These are phyloP conservation scores for Syrphus vitripennis DNA, from an alignment of 2,888 invertebrate genomes.

Conservation along the genomic window DNA sequence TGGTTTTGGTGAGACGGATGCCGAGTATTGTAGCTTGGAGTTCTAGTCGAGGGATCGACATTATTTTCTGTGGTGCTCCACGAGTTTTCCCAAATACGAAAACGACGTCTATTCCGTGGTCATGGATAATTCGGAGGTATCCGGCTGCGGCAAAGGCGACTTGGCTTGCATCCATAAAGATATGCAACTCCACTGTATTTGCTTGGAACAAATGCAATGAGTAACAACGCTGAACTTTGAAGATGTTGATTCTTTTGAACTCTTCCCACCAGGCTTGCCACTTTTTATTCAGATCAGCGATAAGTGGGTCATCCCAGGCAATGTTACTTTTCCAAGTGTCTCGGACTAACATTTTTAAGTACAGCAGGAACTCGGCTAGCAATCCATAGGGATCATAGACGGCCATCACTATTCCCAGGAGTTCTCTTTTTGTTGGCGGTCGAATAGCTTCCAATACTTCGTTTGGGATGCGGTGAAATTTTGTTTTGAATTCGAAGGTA, in stretches of 20 bases:
- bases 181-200: background rate
- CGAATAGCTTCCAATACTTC: constrained; percentile 21
- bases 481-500: constrained; percentile 40
- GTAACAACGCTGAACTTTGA: background rate
- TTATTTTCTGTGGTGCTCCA: constrained; percentile 22
- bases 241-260: background rate
- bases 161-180: constrained; percentile 5
- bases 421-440: constrained; percentile 43
- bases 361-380: constrained; percentile 17
- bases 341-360: background rate
- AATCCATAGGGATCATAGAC: constrained; percentile 38
- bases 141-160: background rate
- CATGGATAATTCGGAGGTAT: background rate
- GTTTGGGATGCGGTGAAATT: constrained; percentile 1
- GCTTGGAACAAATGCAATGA: background rate
- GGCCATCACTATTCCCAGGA: constrained; percentile 31
- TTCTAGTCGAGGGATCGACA: constrained; percentile 47
- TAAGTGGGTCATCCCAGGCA: constrained; percentile 7
- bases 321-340: constrained; percentile 11
- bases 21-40: constrained; percentile 59
- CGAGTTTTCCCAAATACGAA: constrained; percentile 39
- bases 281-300: background rate
- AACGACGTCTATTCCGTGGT: background rate
- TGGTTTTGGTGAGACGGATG: constrained; percentile 34
- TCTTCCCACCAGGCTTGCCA: background rate